phyloP scores from a whole-genome alignment of 1,140 invertebrate species.

The Habropoda laboriosa region DNA sequence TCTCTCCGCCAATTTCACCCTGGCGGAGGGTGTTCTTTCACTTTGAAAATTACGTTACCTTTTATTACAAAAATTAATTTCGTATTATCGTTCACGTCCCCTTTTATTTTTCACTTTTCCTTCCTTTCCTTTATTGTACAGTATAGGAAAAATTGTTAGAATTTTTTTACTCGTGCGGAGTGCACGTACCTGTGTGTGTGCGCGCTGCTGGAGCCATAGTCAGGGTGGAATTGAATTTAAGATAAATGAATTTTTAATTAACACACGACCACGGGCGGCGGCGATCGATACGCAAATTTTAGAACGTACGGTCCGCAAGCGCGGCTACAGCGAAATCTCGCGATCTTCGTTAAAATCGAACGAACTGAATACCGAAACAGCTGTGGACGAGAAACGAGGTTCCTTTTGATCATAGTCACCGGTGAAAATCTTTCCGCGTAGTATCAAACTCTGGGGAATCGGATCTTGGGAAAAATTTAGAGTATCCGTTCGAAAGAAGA shows the following conservation, averaged over 20 bases:
- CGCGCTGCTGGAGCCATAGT: not conserved
- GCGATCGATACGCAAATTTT: constrained; percentile 37
- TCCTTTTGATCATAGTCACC: not conserved
- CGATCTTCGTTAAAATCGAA: not conserved
- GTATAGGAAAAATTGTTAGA: not conserved
- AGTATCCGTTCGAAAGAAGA: not conserved
- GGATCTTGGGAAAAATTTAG: not conserved
- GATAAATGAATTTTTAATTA: constrained; percentile 51
- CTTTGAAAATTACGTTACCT: not conserved
- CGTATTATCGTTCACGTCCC: not conserved
- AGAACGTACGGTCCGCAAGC: constrained; percentile 6
- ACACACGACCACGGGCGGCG: not conserved
- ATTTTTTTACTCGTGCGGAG: not conserved
- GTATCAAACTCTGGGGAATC: not conserved
- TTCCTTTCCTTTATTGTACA: not conserved
- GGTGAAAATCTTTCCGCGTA: not conserved
- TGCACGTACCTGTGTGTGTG: too few relatives aligned
- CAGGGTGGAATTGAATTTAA: constrained; percentile 25
- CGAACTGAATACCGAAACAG: not conserved
- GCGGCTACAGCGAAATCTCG: not conserved
- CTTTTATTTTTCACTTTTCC: not conserved
- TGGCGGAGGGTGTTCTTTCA: not conserved
- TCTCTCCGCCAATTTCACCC: too few relatives aligned
- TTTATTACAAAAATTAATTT: not conserved
- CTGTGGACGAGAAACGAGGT: not conserved